Conservation (phyloP, 2,888 invertebrate species). For the Rhagium mordax region DNA sequence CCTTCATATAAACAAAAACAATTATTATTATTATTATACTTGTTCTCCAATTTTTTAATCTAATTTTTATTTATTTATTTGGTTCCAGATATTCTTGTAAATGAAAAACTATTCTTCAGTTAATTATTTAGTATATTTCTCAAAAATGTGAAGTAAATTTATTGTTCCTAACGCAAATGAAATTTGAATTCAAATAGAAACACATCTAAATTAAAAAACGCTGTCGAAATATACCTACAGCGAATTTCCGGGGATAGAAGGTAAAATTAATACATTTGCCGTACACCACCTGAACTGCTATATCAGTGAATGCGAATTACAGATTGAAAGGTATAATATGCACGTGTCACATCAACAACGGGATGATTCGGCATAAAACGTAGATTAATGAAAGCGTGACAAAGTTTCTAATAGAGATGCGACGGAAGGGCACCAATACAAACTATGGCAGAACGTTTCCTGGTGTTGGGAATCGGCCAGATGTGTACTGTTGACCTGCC, state of each 20-base stretch:
- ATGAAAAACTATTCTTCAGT: too few species aligned
- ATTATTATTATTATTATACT: too few species aligned
- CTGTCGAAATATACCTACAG: too few species aligned
- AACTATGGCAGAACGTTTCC: conserved; percentile 39
- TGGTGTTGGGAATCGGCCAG: conserved; percentile 58
- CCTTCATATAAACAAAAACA: too few species aligned
- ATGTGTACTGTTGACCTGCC: conserved; percentile 65
- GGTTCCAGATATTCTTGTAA: too few species aligned
- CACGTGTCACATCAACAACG: conserved; percentile 56
- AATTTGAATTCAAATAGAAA: too few species aligned
- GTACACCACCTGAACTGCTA: conserved; percentile 22
- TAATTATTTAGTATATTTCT: too few species aligned
- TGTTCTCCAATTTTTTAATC: too few species aligned
- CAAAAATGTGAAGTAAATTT: too few species aligned
- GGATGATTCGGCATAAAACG: conserved; percentile 63
- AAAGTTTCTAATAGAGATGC: conserved; percentile 63
- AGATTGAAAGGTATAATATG: conserved; percentile 57
- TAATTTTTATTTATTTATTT: too few species aligned
- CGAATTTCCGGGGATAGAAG: neutral
- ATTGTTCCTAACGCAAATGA: too few species aligned
- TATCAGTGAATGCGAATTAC: conserved; percentile 50
- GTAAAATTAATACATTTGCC: neutral
- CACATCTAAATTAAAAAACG: too few species aligned
- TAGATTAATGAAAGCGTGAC: conserved; percentile 65
- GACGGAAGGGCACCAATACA: conserved; percentile 58